Percentiles rank a stretch among this genome's conserved stretches.
Conservation (phyloP, 1,140 invertebrate species). For the Asbolus verrucosus region DNA sequence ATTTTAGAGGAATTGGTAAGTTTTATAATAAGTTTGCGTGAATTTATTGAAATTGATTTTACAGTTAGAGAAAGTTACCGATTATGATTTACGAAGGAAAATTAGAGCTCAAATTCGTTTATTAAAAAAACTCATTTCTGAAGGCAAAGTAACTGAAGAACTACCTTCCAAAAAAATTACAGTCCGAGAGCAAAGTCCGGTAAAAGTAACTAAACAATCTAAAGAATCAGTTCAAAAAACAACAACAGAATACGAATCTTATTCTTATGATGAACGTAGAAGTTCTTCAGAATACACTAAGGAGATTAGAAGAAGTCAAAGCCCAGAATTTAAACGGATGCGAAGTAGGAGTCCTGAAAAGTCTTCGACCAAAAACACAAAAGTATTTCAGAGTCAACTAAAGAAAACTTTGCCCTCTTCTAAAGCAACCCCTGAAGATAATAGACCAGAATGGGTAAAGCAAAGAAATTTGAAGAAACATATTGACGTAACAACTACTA, state of each 20-base stretch:
- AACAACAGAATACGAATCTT: slow-evolving; percentile 50
- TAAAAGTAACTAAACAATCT: slow-evolving; percentile 38
- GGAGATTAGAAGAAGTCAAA: slow-evolving; percentile 40
- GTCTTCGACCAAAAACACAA: slow-evolving; percentile 40
- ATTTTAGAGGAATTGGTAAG: slow-evolving; percentile 76
- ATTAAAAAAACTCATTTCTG: slow-evolving; percentile 71
- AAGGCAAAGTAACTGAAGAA: slow-evolving; percentile 63
- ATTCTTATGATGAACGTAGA: slow-evolving; percentile 51
- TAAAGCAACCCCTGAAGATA: slow-evolving; percentile 53
- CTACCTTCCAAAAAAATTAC: slow-evolving; percentile 48
- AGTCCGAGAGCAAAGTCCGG: not conserved
- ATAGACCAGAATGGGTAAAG: slow-evolving; percentile 61
- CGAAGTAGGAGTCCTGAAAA: slow-evolving; percentile 13
- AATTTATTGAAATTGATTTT: slow-evolving; percentile 57
- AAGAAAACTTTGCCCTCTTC: slow-evolving; percentile 54
- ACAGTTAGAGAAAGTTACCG: slow-evolving; percentile 78
- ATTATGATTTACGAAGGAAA: slow-evolving; percentile 78
- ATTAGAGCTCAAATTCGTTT: slow-evolving; percentile 80
- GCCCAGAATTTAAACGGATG: slow-evolving; percentile 15
- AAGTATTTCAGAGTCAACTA: slow-evolving; percentile 51
- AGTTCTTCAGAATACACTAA: slow-evolving; percentile 49
- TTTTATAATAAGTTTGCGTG: slow-evolving; percentile 14
- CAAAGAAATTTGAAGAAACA: slow-evolving; percentile 60
- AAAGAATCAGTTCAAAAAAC: slow-evolving; percentile 36
- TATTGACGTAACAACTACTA: slow-evolving; percentile 43